phyloP scores from a whole-genome alignment of 1,140 invertebrate species.

The Brachionus rubens region DNA sequence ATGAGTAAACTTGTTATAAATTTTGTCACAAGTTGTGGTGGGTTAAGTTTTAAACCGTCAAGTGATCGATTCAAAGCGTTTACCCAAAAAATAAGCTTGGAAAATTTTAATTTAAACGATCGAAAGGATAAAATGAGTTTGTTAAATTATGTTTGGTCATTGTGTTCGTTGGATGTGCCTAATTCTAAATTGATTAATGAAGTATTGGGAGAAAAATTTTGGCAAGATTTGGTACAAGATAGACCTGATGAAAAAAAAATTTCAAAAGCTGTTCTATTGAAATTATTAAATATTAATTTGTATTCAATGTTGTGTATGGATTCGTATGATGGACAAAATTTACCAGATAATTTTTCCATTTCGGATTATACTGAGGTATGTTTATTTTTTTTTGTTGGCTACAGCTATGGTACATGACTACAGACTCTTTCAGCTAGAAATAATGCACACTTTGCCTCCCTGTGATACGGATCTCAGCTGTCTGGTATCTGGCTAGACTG shows the following conservation, averaged over 20 bases:
- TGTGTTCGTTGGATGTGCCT: not conserved
- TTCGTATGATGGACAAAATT: not conserved
- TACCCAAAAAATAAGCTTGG: not conserved
- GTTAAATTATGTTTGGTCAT: slow-evolving; percentile 20
- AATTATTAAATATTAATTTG: slow-evolving; percentile 36
- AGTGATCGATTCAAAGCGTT: not conserved
- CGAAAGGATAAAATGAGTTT: not conserved
- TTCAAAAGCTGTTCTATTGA: not conserved
- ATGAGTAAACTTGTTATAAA: not conserved
- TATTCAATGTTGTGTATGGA: slow-evolving; percentile 24
- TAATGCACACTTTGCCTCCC: no score
- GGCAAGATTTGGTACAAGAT: not conserved
- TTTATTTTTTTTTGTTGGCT: not conserved
- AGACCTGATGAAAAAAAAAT: not conserved
- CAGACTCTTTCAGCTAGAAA: no score
- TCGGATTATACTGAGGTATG: not conserved
- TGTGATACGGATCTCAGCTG: no score
- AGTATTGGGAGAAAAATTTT: not conserved
- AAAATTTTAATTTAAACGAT: not conserved
- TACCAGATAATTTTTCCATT: slow-evolving; percentile 15
- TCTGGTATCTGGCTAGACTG: no score
- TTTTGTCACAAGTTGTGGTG: not conserved
- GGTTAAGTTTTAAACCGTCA: not conserved
- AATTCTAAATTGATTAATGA: not conserved
- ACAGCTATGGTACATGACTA: no score